Percentiles rank a stretch among this genome's conserved stretches.
phyloP scores from a whole-genome alignment of 2,888 invertebrate species.

The Clostera curtula region DNA sequence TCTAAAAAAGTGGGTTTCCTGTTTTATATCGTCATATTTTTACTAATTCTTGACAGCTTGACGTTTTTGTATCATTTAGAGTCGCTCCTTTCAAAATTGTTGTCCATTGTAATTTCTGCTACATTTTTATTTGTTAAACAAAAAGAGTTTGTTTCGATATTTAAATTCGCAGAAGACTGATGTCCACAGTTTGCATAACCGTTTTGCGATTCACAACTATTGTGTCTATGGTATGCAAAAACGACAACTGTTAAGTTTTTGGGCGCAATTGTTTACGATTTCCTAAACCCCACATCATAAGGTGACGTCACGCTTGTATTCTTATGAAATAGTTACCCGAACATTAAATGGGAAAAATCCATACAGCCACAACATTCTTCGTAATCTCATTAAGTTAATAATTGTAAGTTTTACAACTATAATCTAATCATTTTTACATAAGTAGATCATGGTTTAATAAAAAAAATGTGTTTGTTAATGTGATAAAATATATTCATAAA shows the following conservation, averaged over 20 bases:
- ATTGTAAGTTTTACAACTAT: no score
- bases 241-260: slow-evolving; percentile 10
- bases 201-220: slow-evolving; percentile 28
- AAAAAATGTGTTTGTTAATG: no score
- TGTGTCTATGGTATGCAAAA: slow-evolving; percentile 19
- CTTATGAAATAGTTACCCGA: no score
- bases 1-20: slow-evolving; percentile 34
- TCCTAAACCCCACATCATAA: no score
- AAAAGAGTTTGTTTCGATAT: slow-evolving; percentile 48
- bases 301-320: no score
- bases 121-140: slow-evolving; percentile 37
- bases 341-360: no score
- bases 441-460: no score
- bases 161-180: slow-evolving; percentile 55
- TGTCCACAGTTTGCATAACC: slow-evolving; percentile 44
- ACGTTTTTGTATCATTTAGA: slow-evolving; percentile 28
- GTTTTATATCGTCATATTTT: slow-evolving; percentile 37
- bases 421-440: no score
- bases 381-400: no score
- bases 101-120: slow-evolving; percentile 21
- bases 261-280: no score
- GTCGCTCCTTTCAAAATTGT: slow-evolving; percentile 31
- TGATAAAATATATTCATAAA: no score
- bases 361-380: no score
- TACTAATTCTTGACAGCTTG: slow-evolving; percentile 37